A percentile compares a stretch with the other conserved stretches of the same genome.
Evolutionary conservation across 2,888 invertebrate genomes (phyloP).

Genomic region (Xylota segnis): DNA sequence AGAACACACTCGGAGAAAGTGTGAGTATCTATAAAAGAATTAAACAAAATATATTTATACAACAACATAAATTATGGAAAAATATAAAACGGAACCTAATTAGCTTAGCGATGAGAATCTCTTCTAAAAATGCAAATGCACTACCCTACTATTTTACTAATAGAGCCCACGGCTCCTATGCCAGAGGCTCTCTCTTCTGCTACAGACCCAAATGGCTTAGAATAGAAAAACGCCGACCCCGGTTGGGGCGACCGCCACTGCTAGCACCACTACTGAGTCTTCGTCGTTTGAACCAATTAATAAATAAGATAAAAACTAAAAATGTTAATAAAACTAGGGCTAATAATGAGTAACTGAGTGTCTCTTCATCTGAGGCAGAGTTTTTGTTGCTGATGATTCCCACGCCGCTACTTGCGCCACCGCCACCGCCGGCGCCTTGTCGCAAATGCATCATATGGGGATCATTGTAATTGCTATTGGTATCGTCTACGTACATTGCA

Average conservation of each 20-base stretch:
- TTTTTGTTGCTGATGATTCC: slow-evolving; percentile 64
- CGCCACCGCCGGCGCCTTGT: slow-evolving; percentile 52
- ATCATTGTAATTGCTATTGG: slow-evolving; percentile 69
- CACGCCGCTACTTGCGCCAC: slow-evolving; percentile 41
- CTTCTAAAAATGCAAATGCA: slow-evolving; percentile 55
- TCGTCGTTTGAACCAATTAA: slow-evolving; percentile 79
- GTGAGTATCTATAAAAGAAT: slow-evolving; percentile 43
- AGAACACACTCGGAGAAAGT: slow-evolving; percentile 38
- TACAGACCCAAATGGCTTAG: slow-evolving; percentile 67
- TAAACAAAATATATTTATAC: slow-evolving; percentile 60
- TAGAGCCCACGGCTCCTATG: neutral
- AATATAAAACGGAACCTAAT: slow-evolving; percentile 55
- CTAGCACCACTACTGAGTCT: slow-evolving; percentile 72
- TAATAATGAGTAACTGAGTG: slow-evolving; percentile 78
- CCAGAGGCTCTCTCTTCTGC: slow-evolving; percentile 8
- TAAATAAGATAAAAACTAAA: slow-evolving; percentile 79
- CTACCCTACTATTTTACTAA: slow-evolving; percentile 21
- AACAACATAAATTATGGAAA: slow-evolving; percentile 61
- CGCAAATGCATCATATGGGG: slow-evolving; percentile 67
- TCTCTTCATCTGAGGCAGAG: slow-evolving; percentile 77
- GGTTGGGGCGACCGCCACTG: slow-evolving; percentile 59
- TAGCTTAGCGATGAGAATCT: slow-evolving; percentile 56
- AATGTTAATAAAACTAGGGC: slow-evolving; percentile 79
- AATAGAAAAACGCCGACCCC: slow-evolving; percentile 67
- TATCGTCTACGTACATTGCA: slow-evolving; percentile 77